Evolutionary conservation across 2,113 vertebrate species (phyloP).

Genomic region (Notechis scutatus): DNA sequence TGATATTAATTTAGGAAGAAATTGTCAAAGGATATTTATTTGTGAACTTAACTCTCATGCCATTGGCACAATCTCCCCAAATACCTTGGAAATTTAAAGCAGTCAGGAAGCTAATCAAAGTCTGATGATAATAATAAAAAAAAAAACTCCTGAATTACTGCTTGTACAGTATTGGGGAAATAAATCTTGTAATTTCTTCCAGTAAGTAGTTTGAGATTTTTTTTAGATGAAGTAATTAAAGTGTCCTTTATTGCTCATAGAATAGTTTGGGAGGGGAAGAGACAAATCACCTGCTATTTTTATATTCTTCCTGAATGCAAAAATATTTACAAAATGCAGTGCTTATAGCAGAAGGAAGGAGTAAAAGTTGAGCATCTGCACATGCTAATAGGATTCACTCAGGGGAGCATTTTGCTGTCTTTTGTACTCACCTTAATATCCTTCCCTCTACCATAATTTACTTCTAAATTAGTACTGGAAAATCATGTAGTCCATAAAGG

Average conservation of each 20-base stretch:
- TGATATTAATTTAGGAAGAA: neutral
- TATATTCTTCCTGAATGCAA: neutral
- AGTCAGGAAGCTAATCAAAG: neutral
- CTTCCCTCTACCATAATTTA: neutral
- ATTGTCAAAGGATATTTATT: slow-evolving; percentile 32
- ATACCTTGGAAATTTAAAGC: neutral
- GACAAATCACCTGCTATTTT: neutral
- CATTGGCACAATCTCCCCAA: neutral
- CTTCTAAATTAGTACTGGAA: neutral
- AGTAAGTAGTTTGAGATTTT: neutral
- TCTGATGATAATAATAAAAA: neutral
- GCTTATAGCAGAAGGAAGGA: neutral
- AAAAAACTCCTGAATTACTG: neutral
- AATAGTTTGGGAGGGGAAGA: neutral
- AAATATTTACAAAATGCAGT: neutral
- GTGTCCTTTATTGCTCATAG: neutral
- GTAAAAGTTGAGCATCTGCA: neutral
- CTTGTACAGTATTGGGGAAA: neutral
- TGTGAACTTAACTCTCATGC: neutral
- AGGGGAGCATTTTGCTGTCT: neutral
- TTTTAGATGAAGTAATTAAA: slow-evolving; percentile 19
- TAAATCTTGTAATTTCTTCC: neutral
- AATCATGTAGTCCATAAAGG: neutral
- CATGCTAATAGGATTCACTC: neutral
- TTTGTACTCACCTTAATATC: neutral